These are phyloP conservation scores for Anguilla japonica DNA, from an alignment of 2,113 vertebrate genomes.

Conservation along the genomic window DNA sequence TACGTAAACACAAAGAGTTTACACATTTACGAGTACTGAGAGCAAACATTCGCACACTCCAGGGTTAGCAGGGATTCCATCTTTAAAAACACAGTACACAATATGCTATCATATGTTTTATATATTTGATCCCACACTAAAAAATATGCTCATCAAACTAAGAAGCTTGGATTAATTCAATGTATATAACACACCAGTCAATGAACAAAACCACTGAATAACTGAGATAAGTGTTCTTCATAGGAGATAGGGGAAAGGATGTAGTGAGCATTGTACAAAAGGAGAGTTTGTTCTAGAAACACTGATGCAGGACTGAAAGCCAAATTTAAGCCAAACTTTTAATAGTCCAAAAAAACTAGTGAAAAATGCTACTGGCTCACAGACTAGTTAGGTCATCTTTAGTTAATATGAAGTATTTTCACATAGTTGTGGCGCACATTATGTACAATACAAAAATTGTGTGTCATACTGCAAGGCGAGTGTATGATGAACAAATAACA, in stretches of 20 bases:
- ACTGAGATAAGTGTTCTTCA: not conserved
- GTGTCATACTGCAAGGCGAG: not conserved
- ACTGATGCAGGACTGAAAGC: not conserved
- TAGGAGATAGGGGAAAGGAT: not conserved
- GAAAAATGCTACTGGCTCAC: not conserved
- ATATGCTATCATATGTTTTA: not conserved
- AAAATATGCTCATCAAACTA: not conserved
- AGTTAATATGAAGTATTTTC: not conserved
- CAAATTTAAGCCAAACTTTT: not conserved
- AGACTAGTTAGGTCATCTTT: not conserved
- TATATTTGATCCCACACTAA: not conserved
- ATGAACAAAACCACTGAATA: too few relatives aligned
- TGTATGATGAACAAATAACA: not conserved
- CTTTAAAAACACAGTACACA: not conserved
- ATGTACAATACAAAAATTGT: not conserved
- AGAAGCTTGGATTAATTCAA: not conserved
- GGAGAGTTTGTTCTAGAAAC: not conserved
- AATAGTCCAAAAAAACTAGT: not conserved
- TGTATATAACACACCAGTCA: not conserved
- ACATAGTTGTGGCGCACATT: not conserved
- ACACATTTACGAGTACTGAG: too few relatives aligned
- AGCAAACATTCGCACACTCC: too few relatives aligned
- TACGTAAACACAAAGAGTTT: too few relatives aligned
- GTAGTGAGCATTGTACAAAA: not conserved
- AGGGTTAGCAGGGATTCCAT: too few relatives aligned